These are phyloP conservation scores for Halichoerus grypus DNA, from an alignment of 2,113 vertebrate genomes.

Conservation along the genomic window DNA sequence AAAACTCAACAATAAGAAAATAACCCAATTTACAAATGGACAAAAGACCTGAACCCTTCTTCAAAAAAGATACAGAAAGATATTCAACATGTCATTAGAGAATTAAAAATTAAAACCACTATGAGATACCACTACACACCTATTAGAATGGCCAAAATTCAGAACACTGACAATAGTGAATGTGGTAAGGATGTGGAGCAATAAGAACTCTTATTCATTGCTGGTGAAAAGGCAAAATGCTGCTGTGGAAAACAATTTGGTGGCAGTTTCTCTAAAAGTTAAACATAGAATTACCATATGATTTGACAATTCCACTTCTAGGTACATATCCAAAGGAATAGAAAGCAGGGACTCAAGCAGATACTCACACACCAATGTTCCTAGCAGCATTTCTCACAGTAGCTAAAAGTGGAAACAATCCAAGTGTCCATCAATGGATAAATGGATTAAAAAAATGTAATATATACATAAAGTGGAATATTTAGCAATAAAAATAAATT, in stretches of 20 bases:
- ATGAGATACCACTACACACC: not conserved
- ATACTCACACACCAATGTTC: not conserved
- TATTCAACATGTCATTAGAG: not conserved
- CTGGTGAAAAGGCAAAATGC: not conserved
- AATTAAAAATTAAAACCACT: constrained; percentile 5
- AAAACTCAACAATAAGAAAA: not conserved
- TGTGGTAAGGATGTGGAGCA: not conserved
- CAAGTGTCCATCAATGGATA: not conserved
- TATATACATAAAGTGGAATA: not conserved
- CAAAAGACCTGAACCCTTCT: not conserved
- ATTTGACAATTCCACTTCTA: not conserved
- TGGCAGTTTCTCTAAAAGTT: not conserved
- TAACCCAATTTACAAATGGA: not conserved
- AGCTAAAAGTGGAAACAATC: not conserved
- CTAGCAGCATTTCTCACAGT: not conserved
- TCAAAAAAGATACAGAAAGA: not conserved
- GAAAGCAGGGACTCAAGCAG: not conserved
- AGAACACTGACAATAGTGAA: not conserved
- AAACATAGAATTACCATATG: not conserved
- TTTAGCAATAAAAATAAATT: constrained; percentile 1
- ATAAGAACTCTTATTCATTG: not conserved
- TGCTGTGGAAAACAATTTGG: not conserved
- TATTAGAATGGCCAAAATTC: not conserved
- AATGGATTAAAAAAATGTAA: not conserved
- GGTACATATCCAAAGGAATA: not conserved